Percentiles rank a stretch among this genome's conserved stretches.
phyloP scores from a whole-genome alignment of 2,797 vertebrate species.

The Podargus strigoides region DNA sequence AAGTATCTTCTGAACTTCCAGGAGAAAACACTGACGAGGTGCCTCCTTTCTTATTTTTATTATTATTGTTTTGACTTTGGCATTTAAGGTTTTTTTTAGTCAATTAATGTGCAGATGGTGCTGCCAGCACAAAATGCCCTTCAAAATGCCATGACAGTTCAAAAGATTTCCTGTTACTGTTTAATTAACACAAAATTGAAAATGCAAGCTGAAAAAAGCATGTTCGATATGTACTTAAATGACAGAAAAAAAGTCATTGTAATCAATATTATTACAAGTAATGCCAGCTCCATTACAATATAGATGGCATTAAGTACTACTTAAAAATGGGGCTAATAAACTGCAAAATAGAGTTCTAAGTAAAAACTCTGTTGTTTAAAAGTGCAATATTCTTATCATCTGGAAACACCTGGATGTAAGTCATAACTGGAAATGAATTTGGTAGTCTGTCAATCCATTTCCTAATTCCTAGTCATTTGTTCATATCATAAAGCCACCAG shows the following conservation, averaged over 20 bases:
- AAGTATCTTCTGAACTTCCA: not conserved
- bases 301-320: not conserved
- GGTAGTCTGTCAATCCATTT: constrained; percentile 1
- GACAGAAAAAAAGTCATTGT: not conserved
- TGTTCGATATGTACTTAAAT: not conserved
- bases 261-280: constrained; percentile 7
- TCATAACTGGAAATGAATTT: constrained; percentile 9
- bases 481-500: constrained; percentile 35
- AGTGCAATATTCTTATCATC: constrained; percentile 15
- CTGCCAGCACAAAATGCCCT: not conserved
- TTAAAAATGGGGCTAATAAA: not conserved
- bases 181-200: not conserved
- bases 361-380: not conserved
- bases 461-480: constrained; percentile 22
- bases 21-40: not conserved
- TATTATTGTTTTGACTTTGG: not conserved
- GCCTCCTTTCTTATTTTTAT: not conserved
- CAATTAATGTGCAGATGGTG: not conserved
- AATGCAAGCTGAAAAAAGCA: not conserved
- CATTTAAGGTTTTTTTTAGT: not conserved
- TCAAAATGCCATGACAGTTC: not conserved
- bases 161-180: not conserved
- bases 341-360: not conserved
- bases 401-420: constrained; percentile 41
- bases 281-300: not conserved